phyloP scores from a whole-genome alignment of 2,888 invertebrate genomes.

The Gandaritis pyraliata region DNA sequence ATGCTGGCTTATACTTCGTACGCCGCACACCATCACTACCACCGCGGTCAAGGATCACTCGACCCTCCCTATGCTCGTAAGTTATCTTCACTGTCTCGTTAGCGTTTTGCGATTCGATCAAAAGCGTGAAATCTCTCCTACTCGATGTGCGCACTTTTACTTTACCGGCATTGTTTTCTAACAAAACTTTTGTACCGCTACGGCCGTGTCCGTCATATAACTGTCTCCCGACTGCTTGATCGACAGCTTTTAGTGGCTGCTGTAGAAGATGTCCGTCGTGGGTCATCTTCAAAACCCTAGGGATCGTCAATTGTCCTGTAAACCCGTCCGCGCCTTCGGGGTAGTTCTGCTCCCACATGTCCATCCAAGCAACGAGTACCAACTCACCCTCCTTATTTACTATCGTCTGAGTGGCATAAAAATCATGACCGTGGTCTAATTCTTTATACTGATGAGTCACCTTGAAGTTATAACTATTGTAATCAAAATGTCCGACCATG shows the following conservation, averaged over 20 bases:
- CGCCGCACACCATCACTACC: conserved; percentile 63
- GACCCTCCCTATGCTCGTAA: conserved; percentile 50
- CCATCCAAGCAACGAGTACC: conserved; percentile 70
- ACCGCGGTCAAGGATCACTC: conserved; percentile 64
- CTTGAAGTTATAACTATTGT: conserved; percentile 54
- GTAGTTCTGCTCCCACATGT: conserved; percentile 74
- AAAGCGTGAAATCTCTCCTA: conserved; percentile 49
- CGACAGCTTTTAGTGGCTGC: conserved; percentile 57
- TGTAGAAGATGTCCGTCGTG: conserved; percentile 56
- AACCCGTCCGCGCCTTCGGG: conserved; percentile 68
- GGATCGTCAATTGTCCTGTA: conserved; percentile 71
- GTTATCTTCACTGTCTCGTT: conserved; percentile 52
- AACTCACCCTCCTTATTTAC: conserved; percentile 55
- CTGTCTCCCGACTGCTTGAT: conserved; percentile 39
- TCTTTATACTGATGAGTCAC: conserved; percentile 59
- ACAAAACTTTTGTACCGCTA: conserved; percentile 37
- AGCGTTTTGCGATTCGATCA: conserved; percentile 51
- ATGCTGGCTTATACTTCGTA: conserved; percentile 61
- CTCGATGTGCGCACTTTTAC: conserved; percentile 50
- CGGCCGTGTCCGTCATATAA: conserved; percentile 49
- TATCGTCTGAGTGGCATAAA: conserved; percentile 75
- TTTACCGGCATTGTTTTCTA: conserved; percentile 61
- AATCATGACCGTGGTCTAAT: conserved; percentile 72
- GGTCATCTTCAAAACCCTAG: conserved; percentile 59
- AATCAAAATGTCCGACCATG: conserved; percentile 70